phyloP scores from a whole-genome alignment of 2,113 vertebrate genomes.

The Leucopsar rothschildi region DNA sequence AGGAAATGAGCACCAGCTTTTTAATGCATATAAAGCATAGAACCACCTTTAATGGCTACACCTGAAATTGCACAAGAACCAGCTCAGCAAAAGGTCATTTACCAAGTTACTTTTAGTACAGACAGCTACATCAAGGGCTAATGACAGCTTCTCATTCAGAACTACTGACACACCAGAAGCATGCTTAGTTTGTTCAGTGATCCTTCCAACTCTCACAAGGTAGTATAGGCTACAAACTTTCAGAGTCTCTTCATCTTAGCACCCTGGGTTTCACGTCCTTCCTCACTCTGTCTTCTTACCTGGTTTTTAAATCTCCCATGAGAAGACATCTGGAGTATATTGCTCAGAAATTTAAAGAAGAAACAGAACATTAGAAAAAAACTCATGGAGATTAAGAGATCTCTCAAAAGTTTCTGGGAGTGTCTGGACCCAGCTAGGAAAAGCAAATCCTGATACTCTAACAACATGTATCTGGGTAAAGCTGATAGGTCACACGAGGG shows the following conservation, averaged over 20 bases:
- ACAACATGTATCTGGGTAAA: neutral
- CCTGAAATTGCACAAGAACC: neutral
- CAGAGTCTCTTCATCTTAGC: neutral
- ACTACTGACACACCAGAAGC: neutral
- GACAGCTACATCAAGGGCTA: neutral
- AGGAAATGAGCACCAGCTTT: neutral
- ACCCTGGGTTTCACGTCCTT: neutral
- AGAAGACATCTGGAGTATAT: neutral
- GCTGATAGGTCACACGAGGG: neutral
- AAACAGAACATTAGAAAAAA: neutral
- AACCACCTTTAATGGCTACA: neutral
- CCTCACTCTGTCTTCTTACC: neutral
- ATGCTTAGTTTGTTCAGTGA: neutral
- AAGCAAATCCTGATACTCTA: neutral
- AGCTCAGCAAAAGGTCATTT: neutral
- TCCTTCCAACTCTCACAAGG: neutral
- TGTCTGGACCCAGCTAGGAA: neutral
- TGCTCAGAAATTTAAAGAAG: neutral
- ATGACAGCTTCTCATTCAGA: neutral
- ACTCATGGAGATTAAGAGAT: neutral
- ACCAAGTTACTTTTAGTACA: neutral
- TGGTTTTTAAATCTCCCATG: neutral
- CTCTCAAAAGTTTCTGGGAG: neutral
- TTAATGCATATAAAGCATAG: neutral
- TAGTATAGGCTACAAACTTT: neutral